A percentile compares a stretch with the other conserved stretches of the same genome.
Evolutionary conservation across 2,888 invertebrate species (phyloP).

Genomic region (Spisula solida): DNA sequence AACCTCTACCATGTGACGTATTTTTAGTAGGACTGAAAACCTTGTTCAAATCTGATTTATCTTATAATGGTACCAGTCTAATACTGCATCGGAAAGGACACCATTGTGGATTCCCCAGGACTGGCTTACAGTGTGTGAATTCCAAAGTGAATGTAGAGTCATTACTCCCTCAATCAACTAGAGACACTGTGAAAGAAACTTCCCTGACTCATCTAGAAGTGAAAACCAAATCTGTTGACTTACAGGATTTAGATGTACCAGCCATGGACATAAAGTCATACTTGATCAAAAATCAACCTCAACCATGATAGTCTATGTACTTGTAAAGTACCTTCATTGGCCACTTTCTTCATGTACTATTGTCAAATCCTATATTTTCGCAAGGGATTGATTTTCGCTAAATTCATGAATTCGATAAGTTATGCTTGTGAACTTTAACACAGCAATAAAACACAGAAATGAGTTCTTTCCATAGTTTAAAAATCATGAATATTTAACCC

Average conservation of each 20-base stretch:
- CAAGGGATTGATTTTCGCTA: too few species aligned
- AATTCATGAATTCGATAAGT: too few species aligned
- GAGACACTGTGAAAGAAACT: conserved; percentile 75
- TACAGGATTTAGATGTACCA: conserved; percentile 69
- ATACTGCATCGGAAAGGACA: conserved; percentile 82
- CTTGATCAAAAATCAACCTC: conserved; percentile 17
- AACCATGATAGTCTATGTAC: neutral
- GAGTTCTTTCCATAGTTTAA: too few species aligned
- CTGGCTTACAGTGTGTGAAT: conserved; percentile 72
- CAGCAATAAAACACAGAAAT: too few species aligned
- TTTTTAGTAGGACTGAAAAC: conserved; percentile 79
- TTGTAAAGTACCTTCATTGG: too few species aligned
- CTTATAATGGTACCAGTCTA: conserved; percentile 82
- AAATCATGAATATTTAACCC: too few species aligned
- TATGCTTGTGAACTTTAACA: too few species aligned
- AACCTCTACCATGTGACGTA: conserved; percentile 82
- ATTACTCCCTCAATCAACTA: conserved; percentile 74
- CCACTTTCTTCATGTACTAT: too few species aligned
- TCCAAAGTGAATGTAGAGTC: conserved; percentile 61
- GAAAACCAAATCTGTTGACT: conserved; percentile 64
- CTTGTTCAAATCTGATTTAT: conserved; percentile 75
- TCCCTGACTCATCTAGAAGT: conserved; percentile 79
- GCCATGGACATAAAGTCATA: conserved; percentile 81
- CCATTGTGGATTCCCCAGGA: conserved; percentile 76
- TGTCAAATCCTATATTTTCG: too few species aligned